A percentile compares a stretch with the other conserved stretches of the same genome.
Conservation (phyloP, 2,797 vertebrate genomes). For the Spheniscus humboldti region DNA sequence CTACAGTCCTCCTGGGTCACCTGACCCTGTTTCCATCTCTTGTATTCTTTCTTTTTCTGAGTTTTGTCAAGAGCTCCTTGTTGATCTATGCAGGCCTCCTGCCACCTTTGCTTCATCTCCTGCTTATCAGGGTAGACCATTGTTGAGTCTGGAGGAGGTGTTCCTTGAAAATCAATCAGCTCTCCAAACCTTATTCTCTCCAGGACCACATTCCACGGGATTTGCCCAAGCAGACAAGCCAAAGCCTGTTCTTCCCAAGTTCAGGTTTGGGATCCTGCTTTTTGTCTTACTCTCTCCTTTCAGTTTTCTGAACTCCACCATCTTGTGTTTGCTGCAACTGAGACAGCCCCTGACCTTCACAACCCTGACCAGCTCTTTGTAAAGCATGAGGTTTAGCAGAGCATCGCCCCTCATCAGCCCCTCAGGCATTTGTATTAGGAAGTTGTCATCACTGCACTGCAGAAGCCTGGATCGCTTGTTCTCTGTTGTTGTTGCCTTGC, state of each 20-base stretch:
- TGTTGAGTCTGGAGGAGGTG: not conserved
- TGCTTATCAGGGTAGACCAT: not conserved
- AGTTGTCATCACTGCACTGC: not conserved
- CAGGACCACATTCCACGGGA: not conserved
- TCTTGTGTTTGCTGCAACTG: not conserved
- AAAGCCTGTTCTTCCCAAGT: not conserved
- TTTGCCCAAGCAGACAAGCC: not conserved
- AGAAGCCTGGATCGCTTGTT: not conserved
- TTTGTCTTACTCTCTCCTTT: not conserved
- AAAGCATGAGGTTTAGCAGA: not conserved
- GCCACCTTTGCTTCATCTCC: not conserved
- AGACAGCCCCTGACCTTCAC: not conserved
- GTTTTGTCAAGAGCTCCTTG: not conserved
- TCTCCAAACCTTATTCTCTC: not conserved
- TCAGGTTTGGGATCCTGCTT: not conserved
- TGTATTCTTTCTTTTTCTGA: not conserved
- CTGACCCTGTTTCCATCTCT: not conserved
- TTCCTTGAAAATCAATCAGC: not conserved
- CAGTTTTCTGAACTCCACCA: not conserved
- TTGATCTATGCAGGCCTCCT: not conserved
- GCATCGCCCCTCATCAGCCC: not conserved
- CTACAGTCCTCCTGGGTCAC: not conserved
- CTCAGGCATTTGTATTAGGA: not conserved
- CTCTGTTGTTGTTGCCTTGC: not conserved
- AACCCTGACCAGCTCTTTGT: not conserved